Base-by-base conservation (phyloP, 2,888 invertebrate species). In the Eupithecia tripunctaria region DNA sequence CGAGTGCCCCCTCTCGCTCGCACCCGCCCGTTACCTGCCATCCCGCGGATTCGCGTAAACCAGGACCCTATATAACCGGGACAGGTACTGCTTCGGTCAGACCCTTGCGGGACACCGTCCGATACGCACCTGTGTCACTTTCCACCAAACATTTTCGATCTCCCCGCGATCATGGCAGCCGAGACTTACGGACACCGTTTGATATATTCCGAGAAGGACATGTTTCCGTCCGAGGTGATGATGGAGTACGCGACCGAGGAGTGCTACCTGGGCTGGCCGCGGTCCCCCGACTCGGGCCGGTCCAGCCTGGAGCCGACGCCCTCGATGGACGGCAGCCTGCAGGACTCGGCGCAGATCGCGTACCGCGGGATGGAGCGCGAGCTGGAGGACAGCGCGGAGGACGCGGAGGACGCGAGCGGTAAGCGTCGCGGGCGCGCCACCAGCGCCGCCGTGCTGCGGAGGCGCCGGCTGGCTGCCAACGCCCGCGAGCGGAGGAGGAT, bases 401-500 rank as follows among this genome's bases (percentile, higher is more conserved):
- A 95, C 74, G 87, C 84, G 1, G 94, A 94, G 62, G 94, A 94
- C 70, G 87, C 86, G 14, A 87, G 88, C 21, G 95, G 95, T 38
- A 95, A 96, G 82, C 93, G 96, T 12, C 91, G 96, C 41, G 95
- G 96, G 25, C 95, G 97, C 78, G 95, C 96, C 75, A 97, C 97
- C 25, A 97, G 97, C 77, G 97, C 97, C 0, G 96, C 97, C 27
- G 96, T 98, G 60, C 95, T 98, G 87, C 96, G 96, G 82, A 97
- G 98, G 85, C 95, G 99, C 64, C 95, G 99, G 60, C 89, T 99
- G 63, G 99, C 99, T 0, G 99, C 99, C 0, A 99, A 99, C 85
- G 99, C 98, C 0, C 94, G 99, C 3, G 99, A 99, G 88, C 95
- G 99, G 70, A 95, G 98, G 67, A 93, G 99, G 27, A 99, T 99